These are phyloP conservation scores for Aurelia aurita complex sp. Pacific DNA, from an alignment of 30 jellyfish, hydroid and myxozoan genomes.

Conservation along the genomic window DNA sequence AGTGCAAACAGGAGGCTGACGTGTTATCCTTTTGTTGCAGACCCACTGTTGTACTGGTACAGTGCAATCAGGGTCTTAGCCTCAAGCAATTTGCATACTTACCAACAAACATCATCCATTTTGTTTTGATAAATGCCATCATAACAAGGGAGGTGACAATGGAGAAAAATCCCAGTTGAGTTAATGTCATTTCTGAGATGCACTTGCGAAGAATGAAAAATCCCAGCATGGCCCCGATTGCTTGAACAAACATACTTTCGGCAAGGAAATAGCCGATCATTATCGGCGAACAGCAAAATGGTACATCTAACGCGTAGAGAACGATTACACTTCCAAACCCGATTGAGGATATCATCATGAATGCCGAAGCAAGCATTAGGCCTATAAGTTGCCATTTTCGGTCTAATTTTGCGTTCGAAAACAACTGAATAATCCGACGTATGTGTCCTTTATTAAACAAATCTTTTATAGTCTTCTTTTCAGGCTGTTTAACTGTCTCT, in stretches of 20 bases:
- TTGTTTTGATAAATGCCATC: conserved; percentile 89
- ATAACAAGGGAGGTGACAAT: conserved; percentile 79
- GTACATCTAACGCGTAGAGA: conserved; percentile 86
- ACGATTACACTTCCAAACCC: conserved; percentile 98
- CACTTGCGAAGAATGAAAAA: conserved; percentile 66
- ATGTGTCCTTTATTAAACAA: conserved; percentile 75
- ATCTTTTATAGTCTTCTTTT: conserved; percentile 46
- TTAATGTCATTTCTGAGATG: conserved; percentile 85
- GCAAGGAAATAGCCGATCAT: conserved; percentile 97
- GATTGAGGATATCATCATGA: conserved; percentile 92
- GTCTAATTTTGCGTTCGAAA: conserved; percentile 48
- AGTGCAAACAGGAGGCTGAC: too few relatives aligned
- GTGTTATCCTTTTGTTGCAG: too few relatives aligned
- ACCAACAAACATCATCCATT: conserved; percentile 92
- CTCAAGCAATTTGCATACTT: not conserved
- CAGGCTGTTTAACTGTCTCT: conserved; percentile 68
- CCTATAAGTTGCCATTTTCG: conserved; percentile 78
- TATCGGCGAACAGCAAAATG: conserved; percentile 96
- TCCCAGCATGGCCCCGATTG: conserved; percentile 94
- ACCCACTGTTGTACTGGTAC: too few relatives aligned
- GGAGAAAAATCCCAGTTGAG: conserved; percentile 88
- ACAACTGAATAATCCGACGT: conserved; percentile 49
- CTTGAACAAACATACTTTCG: conserved; percentile 96
- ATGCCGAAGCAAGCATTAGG: conserved; percentile 87
- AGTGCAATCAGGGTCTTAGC: too few relatives aligned